Base-by-base conservation (phyloP, 1,140 invertebrate species). In the Hycleus cichorii region DNA sequence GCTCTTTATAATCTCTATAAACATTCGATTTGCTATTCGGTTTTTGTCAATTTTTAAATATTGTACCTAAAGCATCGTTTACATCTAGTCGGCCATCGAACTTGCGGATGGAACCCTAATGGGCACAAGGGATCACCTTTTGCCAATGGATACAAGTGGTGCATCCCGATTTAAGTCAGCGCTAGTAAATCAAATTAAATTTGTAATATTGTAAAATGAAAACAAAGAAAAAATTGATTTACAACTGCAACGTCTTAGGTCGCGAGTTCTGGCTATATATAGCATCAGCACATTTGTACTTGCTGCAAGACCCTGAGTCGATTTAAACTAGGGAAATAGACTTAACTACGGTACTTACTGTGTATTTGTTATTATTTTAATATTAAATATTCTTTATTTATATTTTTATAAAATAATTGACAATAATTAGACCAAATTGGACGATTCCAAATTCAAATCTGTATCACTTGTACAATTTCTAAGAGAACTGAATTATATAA, bases 71-170 rank as follows among this genome's bases (percentile, higher is more conserved):
- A 95, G 75, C 92, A 95, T 63, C 91, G 78, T 77, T 94, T 94
- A 77, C 92, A 95, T 62, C 91, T 80, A 42, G 91, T 95, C 10
- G 92, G 92, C 89, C 91, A 93, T 63, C 91, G 82, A 59, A 92
- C 89, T 78, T 95, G 92, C 18, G 92, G 91, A 77, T 93, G 90
- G 72, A 95, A 95, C n/a, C 93, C 92, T 69, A 94, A 77, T 25
- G 91, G 91, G 72, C 91, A 95, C 52, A 93, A 76, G 42, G 91
- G 87, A 72, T 95, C 91, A 54, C 89, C 89, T 78, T 89, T 90
- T 63, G 83, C 83, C 64, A 85, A 79, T 44, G 88, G 86, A 74
- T 89, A 90, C 71, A 90, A 74, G 74, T 89, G 87, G 78, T 90
- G 87, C 88, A 90, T 90, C n/a, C 43, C 18, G 18, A 18, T 60